Base-by-base conservation (phyloP, 2,797 vertebrate genomes). In the Coreius guichenoti region DNA sequence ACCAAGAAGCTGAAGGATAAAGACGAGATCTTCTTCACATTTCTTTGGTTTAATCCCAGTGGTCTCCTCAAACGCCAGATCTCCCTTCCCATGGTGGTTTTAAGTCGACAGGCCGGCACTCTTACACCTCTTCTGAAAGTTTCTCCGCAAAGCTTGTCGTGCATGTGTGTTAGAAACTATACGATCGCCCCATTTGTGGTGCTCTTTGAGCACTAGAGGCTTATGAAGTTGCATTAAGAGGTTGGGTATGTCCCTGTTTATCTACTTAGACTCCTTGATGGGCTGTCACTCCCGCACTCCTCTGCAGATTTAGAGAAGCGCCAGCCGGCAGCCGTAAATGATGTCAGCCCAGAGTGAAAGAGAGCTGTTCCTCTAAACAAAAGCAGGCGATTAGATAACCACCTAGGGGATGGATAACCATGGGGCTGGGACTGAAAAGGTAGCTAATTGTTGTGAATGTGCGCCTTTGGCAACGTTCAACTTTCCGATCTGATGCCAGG, bases 391-490 rank as follows among this genome's bases (percentile, higher is more conserved):
- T 90, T 88, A 90, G 86, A 92, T 89, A 88, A 81, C 83, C 87
- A 89, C 88, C 82, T 86, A 80, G 67, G 87, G 88, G 88, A 87
- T 81, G 84, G 80, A 76, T 87, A 83, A 86, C 84, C 85, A 86
- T 81, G 82, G 87, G 88, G 85, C 88, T 78, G 72, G 83, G 82
- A 86, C 81, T 80, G 87, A 89, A 87, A 86, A 91, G 84, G 84
- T 86, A 91, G 89, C 87, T 90, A 90, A 90, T 91, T 90, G 87
- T 89, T 67, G 84, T 85, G 89, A 90, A 91, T 89, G 88, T 68
- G 47, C 65, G 87, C 87, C 82, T 89, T 90, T 89, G 90, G 90
- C 90, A 91, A 84, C 80, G 63, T 89, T 86, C 83, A 83, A 88
- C 84, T 91, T 91, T 87, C 69, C 87, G 23, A 86, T 89, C 89